Base-by-base conservation (phyloP, 2,888 invertebrate species). In the Sinodicranocentrus sp. region DNA sequence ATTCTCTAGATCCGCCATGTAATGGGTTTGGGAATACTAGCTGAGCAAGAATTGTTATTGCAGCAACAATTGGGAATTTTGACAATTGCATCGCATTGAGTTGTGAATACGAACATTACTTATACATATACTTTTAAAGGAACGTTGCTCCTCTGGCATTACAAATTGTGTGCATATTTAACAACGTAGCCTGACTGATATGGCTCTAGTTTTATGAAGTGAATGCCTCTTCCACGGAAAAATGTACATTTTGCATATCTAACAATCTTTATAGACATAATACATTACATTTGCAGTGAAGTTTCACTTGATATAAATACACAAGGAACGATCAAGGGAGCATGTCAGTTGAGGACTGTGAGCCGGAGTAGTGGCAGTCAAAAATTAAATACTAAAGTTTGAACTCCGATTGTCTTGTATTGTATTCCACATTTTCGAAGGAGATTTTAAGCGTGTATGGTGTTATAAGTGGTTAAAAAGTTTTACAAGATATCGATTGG, bases 281-380 rank as follows among this genome's bases (percentile, higher is more conserved):
- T 33, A 5, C 59, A 59, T 43, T 6, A n/a, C n/a, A n/a, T n/a
- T n/a, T n/a, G 2, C 1, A 70, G 71, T 21, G 23, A 73, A 75
- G 48, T 75, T 73, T 72, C 82, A 75, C 65, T 82, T 75, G 68
- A 43, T 82, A 82, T 82, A 82, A 82, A 82, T 68, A 82, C 75
- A 82, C 75, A 21, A 28, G 2, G 44, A 13, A 67, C 26, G n/a
- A 17, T 33, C 1, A 48, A 82, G 48, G 68, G 44, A 68, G 28
- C 68, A 82, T 61, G 39, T n/a, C 82, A 82, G 82, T 82, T 68
- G 39, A 48, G 43, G 75, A 82, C 75, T 82, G 82, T 43, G 44
- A 82, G 65, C 61, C 75, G 15, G n/a, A n/a, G 73, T 73, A 68
- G 82, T 73, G 68, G 68, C 82, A 82, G 73, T 82, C 82, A 8